phyloP scores from a whole-genome alignment of 2,888 invertebrate species.

The Drosophila tripunctata region DNA sequence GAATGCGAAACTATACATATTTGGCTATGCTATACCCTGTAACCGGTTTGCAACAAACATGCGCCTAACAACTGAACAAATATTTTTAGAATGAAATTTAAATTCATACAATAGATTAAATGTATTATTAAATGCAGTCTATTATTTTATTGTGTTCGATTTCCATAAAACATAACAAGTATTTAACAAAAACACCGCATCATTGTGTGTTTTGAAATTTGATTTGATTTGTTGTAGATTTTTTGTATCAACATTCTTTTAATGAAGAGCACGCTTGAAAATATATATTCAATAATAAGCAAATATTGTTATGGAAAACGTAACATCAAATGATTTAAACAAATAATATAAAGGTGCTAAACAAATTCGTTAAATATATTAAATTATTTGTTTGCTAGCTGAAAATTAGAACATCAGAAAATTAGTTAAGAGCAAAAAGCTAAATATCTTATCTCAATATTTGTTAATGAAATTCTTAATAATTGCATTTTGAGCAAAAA shows the following conservation, averaged over 20 bases:
- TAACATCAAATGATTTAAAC: neutral
- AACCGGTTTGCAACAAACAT: neutral
- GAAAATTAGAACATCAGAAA: neutral
- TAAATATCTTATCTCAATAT: neutral
- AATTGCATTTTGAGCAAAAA: neutral
- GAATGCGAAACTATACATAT: neutral
- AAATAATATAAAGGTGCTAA: conserved; percentile 27
- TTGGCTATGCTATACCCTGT: conserved; percentile 32
- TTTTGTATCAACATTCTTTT: neutral
- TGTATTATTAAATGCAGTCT: neutral
- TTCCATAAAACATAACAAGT: too few relatives aligned
- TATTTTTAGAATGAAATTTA: neutral
- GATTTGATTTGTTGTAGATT: neutral
- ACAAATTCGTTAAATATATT: conserved; percentile 26
- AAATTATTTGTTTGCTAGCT: conserved; percentile 10
- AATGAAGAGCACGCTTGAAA: conserved; percentile 1
- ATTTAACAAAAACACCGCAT: too few relatives aligned
- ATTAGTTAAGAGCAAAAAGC: neutral
- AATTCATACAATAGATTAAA: neutral
- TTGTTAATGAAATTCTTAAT: conserved; percentile 8
- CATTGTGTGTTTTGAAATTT: too few relatives aligned
- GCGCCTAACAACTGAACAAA: neutral
- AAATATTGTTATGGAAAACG: conserved; percentile 21
- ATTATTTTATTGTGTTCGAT: too few relatives aligned
- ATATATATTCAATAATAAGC: neutral